phyloP scores from a whole-genome alignment of 2,888 invertebrate species.

The Mactromeris polynyma region DNA sequence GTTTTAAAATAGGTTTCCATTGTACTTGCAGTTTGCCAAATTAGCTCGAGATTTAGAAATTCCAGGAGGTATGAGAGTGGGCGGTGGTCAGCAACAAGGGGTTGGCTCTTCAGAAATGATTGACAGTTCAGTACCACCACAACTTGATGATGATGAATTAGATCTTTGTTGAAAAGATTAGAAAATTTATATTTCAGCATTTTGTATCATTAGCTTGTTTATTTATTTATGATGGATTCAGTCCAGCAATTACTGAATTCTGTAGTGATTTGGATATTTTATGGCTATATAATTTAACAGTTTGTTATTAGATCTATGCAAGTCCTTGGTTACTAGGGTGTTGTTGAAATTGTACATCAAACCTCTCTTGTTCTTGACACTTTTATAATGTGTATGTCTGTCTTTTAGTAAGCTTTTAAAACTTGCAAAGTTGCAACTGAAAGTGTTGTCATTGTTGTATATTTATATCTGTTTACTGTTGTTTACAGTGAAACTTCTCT shows the following conservation, averaged over 20 bases:
- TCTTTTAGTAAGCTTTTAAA: no score
- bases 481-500: no score
- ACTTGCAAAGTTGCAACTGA: no score
- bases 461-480: no score
- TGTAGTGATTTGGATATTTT: background rate
- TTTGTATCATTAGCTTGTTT: background rate
- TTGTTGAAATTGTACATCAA: background rate
- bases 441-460: no score
- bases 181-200: background rate
- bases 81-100: constrained; percentile 31
- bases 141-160: constrained; percentile 73
- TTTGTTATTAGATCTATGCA: background rate
- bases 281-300: background rate
- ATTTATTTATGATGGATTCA: background rate
- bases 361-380: background rate
- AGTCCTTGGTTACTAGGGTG: background rate
- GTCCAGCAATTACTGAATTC: background rate
- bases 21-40: constrained; percentile 83
- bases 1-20: no score
- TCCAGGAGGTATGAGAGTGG: constrained; percentile 75
- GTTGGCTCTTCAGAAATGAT: constrained; percentile 42
- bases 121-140: constrained; percentile 34
- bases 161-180: constrained; percentile 58
- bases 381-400: no score
- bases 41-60: constrained; percentile 83